phyloP scores from a whole-genome alignment of 2,113 vertebrate species.

The Mastomys coucha region DNA sequence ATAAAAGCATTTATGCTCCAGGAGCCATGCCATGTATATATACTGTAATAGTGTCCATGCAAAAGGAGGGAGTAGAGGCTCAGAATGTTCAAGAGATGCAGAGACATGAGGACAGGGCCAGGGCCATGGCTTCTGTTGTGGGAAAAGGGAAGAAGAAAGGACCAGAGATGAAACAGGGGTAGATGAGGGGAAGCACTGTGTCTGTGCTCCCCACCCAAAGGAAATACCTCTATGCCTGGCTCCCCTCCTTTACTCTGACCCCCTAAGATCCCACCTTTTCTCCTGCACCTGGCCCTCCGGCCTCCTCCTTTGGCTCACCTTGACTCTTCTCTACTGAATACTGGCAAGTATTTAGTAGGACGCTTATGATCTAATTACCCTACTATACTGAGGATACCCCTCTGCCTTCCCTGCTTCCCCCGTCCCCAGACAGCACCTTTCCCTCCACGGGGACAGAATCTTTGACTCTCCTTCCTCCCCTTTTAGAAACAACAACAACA shows the following conservation, averaged over 20 bases:
- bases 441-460: slow-evolving; percentile 58
- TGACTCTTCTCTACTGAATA: background rate
- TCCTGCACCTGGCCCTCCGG: slow-evolving; percentile 65
- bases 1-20: background rate
- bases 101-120: slow-evolving; percentile 80
- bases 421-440: slow-evolving; percentile 15
- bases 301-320: slow-evolving; percentile 81
- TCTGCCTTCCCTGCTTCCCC: slow-evolving; percentile 52
- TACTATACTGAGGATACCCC: slow-evolving; percentile 24
- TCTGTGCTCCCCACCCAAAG: slow-evolving; percentile 67
- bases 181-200: slow-evolving; percentile 67
- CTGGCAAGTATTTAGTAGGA: slow-evolving; percentile 42
- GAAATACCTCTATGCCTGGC: slow-evolving; percentile 77
- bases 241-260: slow-evolving; percentile 48
- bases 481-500: slow-evolving; percentile 50
- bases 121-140: slow-evolving; percentile 71
- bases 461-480: slow-evolving; percentile 71
- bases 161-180: slow-evolving; percentile 74
- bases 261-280: slow-evolving; percentile 52
- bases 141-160: slow-evolving; percentile 66
- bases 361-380: slow-evolving; percentile 55
- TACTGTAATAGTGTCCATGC: slow-evolving; percentile 79
- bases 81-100: slow-evolving; percentile 78
- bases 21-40: slow-evolving; percentile 26
- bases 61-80: slow-evolving; percentile 66